Evolutionary conservation across 2,113 vertebrate species (phyloP).

Genomic region (Lathamus discolor): DNA sequence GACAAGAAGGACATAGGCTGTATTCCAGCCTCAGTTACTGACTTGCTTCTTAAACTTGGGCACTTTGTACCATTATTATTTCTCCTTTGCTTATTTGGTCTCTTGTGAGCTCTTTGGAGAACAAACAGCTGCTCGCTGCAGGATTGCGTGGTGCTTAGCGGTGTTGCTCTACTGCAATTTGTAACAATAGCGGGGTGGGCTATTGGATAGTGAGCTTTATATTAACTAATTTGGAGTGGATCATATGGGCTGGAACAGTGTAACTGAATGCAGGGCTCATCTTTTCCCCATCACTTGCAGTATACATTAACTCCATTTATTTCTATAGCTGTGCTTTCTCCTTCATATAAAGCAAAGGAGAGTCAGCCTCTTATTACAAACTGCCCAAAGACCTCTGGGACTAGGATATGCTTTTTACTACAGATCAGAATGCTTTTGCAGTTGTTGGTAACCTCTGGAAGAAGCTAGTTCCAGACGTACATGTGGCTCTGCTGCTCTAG

Average conservation of each 20-base stretch:
- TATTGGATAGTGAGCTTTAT: not conserved
- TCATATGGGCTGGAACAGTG: conserved; percentile 42
- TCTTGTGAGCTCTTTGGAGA: not conserved
- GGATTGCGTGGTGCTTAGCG: not conserved
- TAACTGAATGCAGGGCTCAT: not conserved
- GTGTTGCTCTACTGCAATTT: not conserved
- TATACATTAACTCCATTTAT: not conserved
- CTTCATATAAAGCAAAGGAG: not conserved
- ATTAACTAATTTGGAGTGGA: not conserved
- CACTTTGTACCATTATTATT: not conserved
- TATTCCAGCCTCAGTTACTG: not conserved
- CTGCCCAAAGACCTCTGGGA: not conserved
- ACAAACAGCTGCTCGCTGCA: not conserved
- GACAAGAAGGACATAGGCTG: not conserved
- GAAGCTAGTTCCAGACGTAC: not conserved
- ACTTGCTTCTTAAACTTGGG: not conserved
- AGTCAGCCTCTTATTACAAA: not conserved
- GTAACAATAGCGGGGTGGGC: not conserved
- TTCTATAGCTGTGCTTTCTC: not conserved
- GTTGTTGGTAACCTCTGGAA: not conserved
- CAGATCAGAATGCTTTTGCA: not conserved
- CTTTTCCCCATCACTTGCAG: not conserved
- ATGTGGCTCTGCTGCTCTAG: not conserved
- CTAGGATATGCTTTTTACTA: not conserved
- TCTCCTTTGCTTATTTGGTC: not conserved